Evolutionary conservation across 2,113 vertebrate species (phyloP), one percentile per base, ranked within the genome.

Genomic region (Hystrix cristata): DNA sequence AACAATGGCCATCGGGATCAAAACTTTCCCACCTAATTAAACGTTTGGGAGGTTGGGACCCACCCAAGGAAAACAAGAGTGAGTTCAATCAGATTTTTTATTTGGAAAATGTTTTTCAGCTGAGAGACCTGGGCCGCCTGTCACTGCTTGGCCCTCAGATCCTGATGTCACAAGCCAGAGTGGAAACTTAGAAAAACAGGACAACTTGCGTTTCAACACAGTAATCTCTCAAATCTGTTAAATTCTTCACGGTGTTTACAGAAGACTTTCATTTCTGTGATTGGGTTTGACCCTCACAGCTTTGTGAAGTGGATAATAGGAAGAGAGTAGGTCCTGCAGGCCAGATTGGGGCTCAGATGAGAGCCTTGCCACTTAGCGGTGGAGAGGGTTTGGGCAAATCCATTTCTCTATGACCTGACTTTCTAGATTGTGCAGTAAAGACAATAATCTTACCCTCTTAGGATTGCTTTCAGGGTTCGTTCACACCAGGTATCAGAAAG

Each of bases 41-140:
- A 87, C 59, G 10, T 97, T 96, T 90, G 87, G 87, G 96, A 95
- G 92, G 94, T 96, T 97, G 97, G 97, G 97, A 92, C 69, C 71
- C 21, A 18, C 96, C 96, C 96, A 97, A 97, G 81, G 76, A 95
- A 97, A 98, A 96, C 81, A 97, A 95, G 87, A 34, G 59, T 92
- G 84, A 85, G 87, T 57, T 97, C 96, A 96, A 92, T 96, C 94
- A 92, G 97, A 95, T 90, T 80, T 97, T 97, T 98, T 97, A 97
- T 97, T 97, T 97, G 94, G 97, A 97, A 98, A 98, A 97, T 96
- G 76, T 96, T 95, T 97, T 96, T 95, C 59, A 97, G 78, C 84
- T 13, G 94, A 90, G 79, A 93, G 92, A 92, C n/a, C 80, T 57
- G 59, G 95, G 64, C 51, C 71, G 57, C 84, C 90, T 74, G 71